A percentile compares a stretch with the other conserved stretches of the same genome.
Evolutionary conservation across 2,888 invertebrate species (phyloP).

Genomic region (Ptilodon capucinus): DNA sequence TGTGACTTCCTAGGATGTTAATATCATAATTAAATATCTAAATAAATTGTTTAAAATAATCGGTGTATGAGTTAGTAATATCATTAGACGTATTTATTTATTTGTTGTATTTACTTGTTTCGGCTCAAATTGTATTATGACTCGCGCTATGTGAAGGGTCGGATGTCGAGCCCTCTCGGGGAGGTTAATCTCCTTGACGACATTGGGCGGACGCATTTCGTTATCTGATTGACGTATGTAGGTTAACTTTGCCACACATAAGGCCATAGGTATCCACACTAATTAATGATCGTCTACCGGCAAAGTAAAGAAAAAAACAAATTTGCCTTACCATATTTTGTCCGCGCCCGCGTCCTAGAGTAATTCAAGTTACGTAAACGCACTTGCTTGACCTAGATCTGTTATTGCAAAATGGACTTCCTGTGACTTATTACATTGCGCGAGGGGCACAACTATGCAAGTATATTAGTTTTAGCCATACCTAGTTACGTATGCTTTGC

Average conservation of each 20-base stretch:
- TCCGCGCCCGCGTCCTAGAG: slow-evolving; percentile 29
- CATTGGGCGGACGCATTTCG: slow-evolving; percentile 52
- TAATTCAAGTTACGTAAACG: slow-evolving; percentile 42
- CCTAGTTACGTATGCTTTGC: too few species aligned
- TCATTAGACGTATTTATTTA: not conserved
- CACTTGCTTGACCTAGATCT: slow-evolving; percentile 55
- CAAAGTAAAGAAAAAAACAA: slow-evolving; percentile 9
- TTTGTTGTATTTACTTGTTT: slow-evolving; percentile 8
- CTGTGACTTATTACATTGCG: slow-evolving; percentile 23
- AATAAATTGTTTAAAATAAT: too few species aligned
- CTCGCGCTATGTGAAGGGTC: slow-evolving; percentile 36
- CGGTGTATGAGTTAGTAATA: too few species aligned
- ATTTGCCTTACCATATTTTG: slow-evolving; percentile 32
- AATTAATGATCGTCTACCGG: slow-evolving; percentile 8
- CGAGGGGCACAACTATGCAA: not conserved
- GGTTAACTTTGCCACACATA: slow-evolving; percentile 41
- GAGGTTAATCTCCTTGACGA: slow-evolving; percentile 53
- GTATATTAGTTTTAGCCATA: not conserved
- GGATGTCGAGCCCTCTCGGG: slow-evolving; percentile 41
- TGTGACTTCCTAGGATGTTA: too few species aligned
- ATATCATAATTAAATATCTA: too few species aligned
- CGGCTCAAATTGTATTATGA: slow-evolving; percentile 29
- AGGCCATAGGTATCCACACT: slow-evolving; percentile 25
- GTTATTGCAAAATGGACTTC: slow-evolving; percentile 42
- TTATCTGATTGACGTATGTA: slow-evolving; percentile 51